These are phyloP conservation scores for Hippocampus guttulatus DNA, from an alignment of 2,113 vertebrate genomes.

Conservation along the genomic window DNA sequence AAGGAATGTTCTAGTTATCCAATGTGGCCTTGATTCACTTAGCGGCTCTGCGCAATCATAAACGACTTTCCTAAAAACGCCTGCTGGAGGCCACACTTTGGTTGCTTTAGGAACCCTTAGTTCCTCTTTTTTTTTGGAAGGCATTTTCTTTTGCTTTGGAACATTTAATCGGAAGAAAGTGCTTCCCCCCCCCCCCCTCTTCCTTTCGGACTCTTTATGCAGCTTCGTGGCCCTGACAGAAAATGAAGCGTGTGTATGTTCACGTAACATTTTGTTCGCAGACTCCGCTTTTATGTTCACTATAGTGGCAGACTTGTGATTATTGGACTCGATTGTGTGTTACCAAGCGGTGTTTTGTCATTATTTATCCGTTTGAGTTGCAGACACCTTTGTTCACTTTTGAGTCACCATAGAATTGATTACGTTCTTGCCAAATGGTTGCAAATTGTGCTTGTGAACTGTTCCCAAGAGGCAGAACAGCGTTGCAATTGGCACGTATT, in stretches of 20 bases:
- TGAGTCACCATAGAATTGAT: neutral
- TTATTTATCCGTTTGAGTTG: neutral
- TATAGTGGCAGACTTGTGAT: neutral
- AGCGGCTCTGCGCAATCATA: slow-evolving; percentile 2
- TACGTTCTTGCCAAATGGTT: neutral
- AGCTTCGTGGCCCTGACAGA: slow-evolving; percentile 19
- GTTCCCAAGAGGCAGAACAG: too few relatives aligned
- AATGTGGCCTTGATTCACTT: neutral
- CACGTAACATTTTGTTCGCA: neutral
- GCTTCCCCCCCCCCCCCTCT: slow-evolving; percentile 18
- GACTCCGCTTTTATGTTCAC: neutral
- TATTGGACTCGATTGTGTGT: neutral
- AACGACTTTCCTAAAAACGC: slow-evolving; percentile 36
- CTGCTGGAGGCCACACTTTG: slow-evolving; percentile 41
- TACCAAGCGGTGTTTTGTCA: neutral
- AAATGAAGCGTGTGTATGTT: neutral
- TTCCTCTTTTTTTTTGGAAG: slow-evolving; percentile 30
- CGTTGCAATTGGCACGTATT: too few relatives aligned
- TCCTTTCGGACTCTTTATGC: slow-evolving; percentile 10
- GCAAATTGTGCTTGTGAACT: neutral
- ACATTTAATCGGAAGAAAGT: slow-evolving; percentile 25
- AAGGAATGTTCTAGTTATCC: neutral
- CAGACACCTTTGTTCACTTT: neutral
- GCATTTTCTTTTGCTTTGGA: slow-evolving; percentile 19
- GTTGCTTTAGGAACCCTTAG: slow-evolving; percentile 55